phyloP scores from a whole-genome alignment of 92 coral and sea anemone species.

The Palythoa heliodiscus region DNA sequence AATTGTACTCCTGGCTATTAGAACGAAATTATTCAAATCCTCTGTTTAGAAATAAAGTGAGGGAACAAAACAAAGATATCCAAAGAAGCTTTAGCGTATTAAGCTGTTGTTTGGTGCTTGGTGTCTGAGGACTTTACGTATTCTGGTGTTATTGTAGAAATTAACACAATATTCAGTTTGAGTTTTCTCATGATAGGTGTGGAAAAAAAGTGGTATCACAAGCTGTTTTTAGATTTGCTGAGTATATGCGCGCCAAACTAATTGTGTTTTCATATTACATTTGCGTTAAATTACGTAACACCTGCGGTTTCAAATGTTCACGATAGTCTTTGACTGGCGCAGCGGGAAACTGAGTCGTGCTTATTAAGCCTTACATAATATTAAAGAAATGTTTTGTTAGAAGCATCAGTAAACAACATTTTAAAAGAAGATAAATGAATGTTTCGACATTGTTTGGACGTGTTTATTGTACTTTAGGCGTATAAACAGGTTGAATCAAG shows the following conservation, averaged over 20 bases:
- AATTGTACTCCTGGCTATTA: constrained; percentile 19
- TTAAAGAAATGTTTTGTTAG: constrained; percentile 3
- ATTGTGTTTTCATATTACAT: background rate
- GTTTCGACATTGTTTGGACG: background rate
- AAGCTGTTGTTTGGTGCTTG: background rate
- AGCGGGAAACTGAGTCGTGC: constrained; percentile 23
- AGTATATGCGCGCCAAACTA: background rate
- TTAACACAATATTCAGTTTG: constrained; percentile 8
- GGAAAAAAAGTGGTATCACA: background rate
- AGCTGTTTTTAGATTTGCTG: background rate
- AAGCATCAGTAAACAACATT: constrained; percentile 22
- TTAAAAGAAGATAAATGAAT: constrained; percentile 10
- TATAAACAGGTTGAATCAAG: background rate
- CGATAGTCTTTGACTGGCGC: constrained; percentile 11
- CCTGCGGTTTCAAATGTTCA: constrained; percentile 15
- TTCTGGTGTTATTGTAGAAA: constrained; percentile 5
- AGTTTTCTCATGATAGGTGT: background rate
- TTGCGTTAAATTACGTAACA: constrained; percentile 2
- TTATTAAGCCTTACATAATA: constrained; percentile 7
- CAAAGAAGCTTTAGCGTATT: background rate
- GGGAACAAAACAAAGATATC: constrained; percentile 7
- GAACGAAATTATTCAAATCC: constrained; percentile 16
- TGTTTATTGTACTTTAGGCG: background rate
- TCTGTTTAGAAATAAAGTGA: constrained; percentile 28
- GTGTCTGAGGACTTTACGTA: background rate